A percentile compares a stretch with the other conserved stretches of the same genome.
Conservation (phyloP, 2,113 vertebrate species). For the Elgaria multicarinata region DNA sequence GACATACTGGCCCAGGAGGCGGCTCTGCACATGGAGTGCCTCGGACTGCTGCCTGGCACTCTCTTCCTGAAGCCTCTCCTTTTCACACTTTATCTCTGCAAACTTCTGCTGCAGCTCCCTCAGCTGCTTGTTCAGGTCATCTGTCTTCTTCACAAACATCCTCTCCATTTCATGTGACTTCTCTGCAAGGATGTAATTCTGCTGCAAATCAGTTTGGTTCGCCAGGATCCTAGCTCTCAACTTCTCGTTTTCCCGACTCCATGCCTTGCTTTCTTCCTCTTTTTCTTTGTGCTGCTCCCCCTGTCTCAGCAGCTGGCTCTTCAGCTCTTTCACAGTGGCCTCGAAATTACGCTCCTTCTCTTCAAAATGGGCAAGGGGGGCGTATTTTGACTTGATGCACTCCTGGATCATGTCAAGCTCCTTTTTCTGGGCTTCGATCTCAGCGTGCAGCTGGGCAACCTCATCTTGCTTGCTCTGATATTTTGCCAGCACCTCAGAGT, state of each 20-base stretch:
- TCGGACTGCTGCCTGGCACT: constrained; percentile 70
- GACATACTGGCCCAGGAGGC: constrained; percentile 47
- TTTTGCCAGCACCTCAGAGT: background rate
- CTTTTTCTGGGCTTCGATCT: constrained; percentile 89
- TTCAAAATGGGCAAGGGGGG: constrained; percentile 79
- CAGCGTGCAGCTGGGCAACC: constrained; percentile 78
- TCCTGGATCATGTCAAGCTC: constrained; percentile 93
- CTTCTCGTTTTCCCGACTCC: constrained; percentile 77
- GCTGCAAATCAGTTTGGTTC: constrained; percentile 80
- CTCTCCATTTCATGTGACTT: constrained; percentile 76
- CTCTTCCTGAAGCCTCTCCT: constrained; percentile 72
- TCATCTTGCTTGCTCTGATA: constrained; percentile 79
- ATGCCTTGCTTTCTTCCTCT: constrained; percentile 68
- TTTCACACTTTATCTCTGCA: constrained; percentile 63
- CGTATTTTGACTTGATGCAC: constrained; percentile 88
- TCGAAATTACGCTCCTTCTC: constrained; percentile 83
- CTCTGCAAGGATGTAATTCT: constrained; percentile 74
- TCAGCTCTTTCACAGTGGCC: constrained; percentile 77
- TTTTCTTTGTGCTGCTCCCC: constrained; percentile 68
- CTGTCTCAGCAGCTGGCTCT: constrained; percentile 75
- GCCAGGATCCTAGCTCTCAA: constrained; percentile 74
- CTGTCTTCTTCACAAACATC: constrained; percentile 63
- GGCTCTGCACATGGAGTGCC: constrained; percentile 43
- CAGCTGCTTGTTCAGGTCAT: constrained; percentile 76
- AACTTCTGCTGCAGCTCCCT: constrained; percentile 75